These are phyloP conservation scores for Henricia sp. DNA, from an alignment of 53 echinoderm and acorn worm species.

Conservation along the genomic window DNA sequence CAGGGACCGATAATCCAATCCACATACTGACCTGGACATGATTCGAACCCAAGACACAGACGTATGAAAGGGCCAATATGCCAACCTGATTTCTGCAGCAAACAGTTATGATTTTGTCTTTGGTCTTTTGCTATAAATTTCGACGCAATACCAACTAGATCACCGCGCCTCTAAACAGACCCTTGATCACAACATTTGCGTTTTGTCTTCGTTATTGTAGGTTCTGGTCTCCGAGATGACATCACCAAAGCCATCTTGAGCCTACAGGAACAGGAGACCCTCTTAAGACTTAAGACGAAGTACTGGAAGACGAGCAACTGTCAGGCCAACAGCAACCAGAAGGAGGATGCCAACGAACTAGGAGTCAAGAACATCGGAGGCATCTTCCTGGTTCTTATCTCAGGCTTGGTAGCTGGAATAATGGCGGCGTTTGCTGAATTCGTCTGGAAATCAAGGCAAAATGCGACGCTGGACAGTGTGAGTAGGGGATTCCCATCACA, in stretches of 20 bases:
- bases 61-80: too few relatives aligned
- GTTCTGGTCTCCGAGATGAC: conserved; percentile 84
- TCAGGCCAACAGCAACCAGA: conserved; percentile 59
- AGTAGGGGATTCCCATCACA: not conserved
- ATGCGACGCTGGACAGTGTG: conserved; percentile 94
- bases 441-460: conserved; percentile 98
- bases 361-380: conserved; percentile 97
- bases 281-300: conserved; percentile 79
- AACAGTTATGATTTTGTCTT: too few relatives aligned
- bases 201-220: conserved; percentile 29
- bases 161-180: too few relatives aligned
- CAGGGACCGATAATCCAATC: too few relatives aligned
- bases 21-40: too few relatives aligned
- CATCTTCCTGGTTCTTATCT: conserved; percentile 93
- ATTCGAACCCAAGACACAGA: too few relatives aligned
- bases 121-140: too few relatives aligned
- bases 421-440: conserved; percentile 96
- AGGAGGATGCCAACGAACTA: conserved; percentile 94
- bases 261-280: conserved; percentile 87
- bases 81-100: too few relatives aligned
- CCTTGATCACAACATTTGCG: too few relatives aligned
- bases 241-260: conserved; percentile 87
- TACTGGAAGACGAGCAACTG: conserved; percentile 95
- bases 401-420: conserved; percentile 87
- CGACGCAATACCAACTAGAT: too few relatives aligned